A percentile compares a stretch with the other conserved stretches of the same genome.
These are phyloP conservation scores for Bradypus variegatus DNA, from an alignment of 2,797 vertebrate genomes.

Conservation along the genomic window DNA sequence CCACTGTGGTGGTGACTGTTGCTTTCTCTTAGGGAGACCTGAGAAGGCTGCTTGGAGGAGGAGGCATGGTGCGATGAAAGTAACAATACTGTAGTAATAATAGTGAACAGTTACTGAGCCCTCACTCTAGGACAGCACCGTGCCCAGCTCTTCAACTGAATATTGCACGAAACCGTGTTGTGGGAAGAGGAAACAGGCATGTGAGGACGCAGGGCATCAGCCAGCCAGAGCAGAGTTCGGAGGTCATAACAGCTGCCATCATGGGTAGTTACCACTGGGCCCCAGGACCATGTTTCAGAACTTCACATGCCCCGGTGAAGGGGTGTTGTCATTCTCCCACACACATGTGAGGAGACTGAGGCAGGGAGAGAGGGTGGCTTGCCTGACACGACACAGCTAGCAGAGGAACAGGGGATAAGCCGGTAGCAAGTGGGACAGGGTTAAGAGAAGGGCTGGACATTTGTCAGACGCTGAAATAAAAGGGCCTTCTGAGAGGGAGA, in stretches of 20 bases:
- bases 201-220: not conserved
- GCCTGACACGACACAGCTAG: not conserved
- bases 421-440: not conserved
- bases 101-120: not conserved
- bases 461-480: not conserved
- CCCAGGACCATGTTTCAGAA: not conserved
- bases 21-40: not conserved
- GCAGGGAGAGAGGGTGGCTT: not conserved
- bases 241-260: fast-evolving
- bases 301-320: not conserved
- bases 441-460: not conserved
- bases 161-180: not conserved
- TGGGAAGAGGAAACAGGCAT: not conserved
- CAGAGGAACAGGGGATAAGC: not conserved
- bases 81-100: not conserved
- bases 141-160: not conserved
- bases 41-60: not conserved
- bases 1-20: not conserved
- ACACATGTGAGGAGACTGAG: not conserved
- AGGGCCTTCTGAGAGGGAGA: not conserved
- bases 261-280: not conserved
- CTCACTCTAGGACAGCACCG: not conserved
- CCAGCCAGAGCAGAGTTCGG: not conserved
- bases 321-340: not conserved
- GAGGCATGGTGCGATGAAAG: not conserved